Percentiles rank a stretch among this genome's conserved stretches.
These are phyloP conservation scores for Aradus depressus DNA, from an alignment of 2,888 invertebrate species.

Conservation along the genomic window DNA sequence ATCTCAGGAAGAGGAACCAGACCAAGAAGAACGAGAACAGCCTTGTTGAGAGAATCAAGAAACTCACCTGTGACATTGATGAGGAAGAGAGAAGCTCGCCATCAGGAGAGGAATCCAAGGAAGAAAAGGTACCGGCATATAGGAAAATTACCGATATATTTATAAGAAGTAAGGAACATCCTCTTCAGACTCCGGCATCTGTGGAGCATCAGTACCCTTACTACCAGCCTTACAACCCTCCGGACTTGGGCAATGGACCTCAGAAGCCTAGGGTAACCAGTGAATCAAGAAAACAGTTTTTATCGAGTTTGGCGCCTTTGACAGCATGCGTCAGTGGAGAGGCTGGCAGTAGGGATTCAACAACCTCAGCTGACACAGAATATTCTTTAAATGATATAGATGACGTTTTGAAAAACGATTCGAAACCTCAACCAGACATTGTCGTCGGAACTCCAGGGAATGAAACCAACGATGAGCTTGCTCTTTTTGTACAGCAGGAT, in stretches of 20 bases:
- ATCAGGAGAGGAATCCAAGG: conserved; percentile 47
- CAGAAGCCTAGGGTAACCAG: conserved; percentile 36
- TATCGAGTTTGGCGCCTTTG: conserved; percentile 65
- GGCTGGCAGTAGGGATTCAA: conserved; percentile 22
- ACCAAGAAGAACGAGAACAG: conserved; percentile 32
- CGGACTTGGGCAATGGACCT: conserved; percentile 45
- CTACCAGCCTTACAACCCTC: conserved; percentile 35
- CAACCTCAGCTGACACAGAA: conserved; percentile 47
- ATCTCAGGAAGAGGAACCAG: conserved; percentile 32
- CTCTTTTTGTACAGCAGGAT: conserved; percentile 74
- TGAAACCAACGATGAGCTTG: conserved; percentile 51
- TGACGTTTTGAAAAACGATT: conserved; percentile 39
- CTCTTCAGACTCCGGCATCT: conserved; percentile 27
- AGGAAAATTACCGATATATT: conserved; percentile 51
- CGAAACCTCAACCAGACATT: conserved; percentile 51
- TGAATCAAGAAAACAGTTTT: conserved; percentile 63
- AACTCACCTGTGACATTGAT: conserved; percentile 75
- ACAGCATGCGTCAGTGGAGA: conserved; percentile 52
- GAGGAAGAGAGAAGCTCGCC: conserved; percentile 52
- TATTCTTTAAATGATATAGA: conserved; percentile 56
- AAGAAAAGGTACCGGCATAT: conserved; percentile 46
- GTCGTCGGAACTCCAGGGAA: conserved; percentile 56
- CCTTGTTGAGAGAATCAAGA: conserved; percentile 72
- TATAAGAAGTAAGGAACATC: conserved; percentile 33
- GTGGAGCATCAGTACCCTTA: conserved; percentile 31